These are phyloP conservation scores for Catagonus wagneri DNA, from an alignment of 2,113 vertebrate genomes.

Conservation along the genomic window DNA sequence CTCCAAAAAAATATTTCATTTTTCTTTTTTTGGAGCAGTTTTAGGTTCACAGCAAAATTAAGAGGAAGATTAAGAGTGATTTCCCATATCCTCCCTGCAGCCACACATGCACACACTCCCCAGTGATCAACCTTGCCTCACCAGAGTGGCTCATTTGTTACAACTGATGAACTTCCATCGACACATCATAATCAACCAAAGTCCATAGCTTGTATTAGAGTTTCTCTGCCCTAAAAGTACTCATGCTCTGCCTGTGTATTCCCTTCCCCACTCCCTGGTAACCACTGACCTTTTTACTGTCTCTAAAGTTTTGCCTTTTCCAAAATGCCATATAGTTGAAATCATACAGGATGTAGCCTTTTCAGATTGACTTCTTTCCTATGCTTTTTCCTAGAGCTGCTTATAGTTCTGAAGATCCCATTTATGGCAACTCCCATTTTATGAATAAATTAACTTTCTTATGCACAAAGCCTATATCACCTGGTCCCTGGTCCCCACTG, in stretches of 20 bases:
- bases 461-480: background rate
- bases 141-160: background rate
- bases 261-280: background rate
- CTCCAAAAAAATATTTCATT: too few relatives aligned
- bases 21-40: background rate
- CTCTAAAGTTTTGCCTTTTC: slow-evolving; percentile 10
- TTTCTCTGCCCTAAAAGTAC: background rate
- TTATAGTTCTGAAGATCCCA: background rate
- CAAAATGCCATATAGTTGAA: background rate
- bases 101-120: too few relatives aligned
- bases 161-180: background rate
- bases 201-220: background rate
- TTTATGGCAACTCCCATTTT: background rate
- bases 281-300: background rate
- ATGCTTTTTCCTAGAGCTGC: background rate
- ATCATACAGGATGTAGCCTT: background rate
- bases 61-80: background rate
- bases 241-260: background rate
- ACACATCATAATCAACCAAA: background rate
- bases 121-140: background rate
- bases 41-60: background rate
- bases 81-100: background rate
- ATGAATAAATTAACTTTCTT: background rate
- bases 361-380: background rate
- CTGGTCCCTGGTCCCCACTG: background rate